phyloP scores from a whole-genome alignment of 2,888 invertebrate genomes.

The Mythimna vitellina region DNA sequence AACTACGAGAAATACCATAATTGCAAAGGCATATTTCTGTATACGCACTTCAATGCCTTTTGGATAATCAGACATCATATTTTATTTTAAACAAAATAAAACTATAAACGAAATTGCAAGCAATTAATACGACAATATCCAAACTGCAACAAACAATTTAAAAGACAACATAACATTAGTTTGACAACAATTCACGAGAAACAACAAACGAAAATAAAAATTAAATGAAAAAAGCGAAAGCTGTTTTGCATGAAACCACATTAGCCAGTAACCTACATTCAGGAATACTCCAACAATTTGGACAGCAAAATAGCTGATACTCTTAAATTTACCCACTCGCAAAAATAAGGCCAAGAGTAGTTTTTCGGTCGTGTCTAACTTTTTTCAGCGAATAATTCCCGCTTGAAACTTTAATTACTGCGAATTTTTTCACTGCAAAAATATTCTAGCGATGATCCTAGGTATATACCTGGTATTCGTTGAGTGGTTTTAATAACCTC shows the following conservation, averaged over 20 bases:
- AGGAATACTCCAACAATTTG: constrained; percentile 3
- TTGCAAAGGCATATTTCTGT: no score
- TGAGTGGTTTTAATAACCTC: neutral
- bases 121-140: neutral
- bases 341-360: constrained; percentile 8
- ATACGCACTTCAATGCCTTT: no score
- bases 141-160: neutral
- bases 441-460: neutral
- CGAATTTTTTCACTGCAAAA: constrained; percentile 9
- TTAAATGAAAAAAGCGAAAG: neutral
- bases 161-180: neutral
- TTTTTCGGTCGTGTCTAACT: constrained; percentile 3
- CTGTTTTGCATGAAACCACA: constrained; percentile 1
- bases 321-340: neutral
- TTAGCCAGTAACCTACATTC: constrained; percentile 11
- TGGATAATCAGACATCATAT: no score
- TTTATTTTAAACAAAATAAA: neutral
- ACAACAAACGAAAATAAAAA: neutral
- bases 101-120: neutral
- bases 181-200: neutral
- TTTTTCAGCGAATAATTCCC: constrained; percentile 23
- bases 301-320: constrained; percentile 14
- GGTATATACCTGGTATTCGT: neutral
- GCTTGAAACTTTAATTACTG: constrained; percentile 30
- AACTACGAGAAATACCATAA: no score